Conservation (phyloP, 2,888 invertebrate genomes). For the Leptura quadrifasciata region DNA sequence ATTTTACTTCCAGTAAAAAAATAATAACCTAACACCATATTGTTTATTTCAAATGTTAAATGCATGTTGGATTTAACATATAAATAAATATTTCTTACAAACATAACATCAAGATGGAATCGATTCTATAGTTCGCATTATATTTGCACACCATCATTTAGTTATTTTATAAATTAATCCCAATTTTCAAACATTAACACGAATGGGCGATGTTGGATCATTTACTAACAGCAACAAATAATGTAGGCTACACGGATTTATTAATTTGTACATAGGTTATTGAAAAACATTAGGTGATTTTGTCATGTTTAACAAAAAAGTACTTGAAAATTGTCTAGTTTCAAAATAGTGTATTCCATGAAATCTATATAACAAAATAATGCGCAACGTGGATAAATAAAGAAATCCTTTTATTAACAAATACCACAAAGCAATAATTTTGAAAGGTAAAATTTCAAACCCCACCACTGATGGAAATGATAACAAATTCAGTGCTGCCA, state of each 20-base stretch:
- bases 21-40: too few species aligned
- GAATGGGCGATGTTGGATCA: too few species aligned
- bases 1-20: too few species aligned
- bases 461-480: constrained; percentile 65
- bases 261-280: not conserved
- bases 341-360: constrained; percentile 1
- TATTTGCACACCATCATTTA: too few species aligned
- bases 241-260: not conserved
- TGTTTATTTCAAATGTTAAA: too few species aligned
- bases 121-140: too few species aligned
- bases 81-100: too few species aligned
- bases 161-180: too few species aligned
- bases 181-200: too few species aligned
- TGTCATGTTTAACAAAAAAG: not conserved
- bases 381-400: constrained; percentile 29
- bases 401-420: constrained; percentile 26
- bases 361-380: constrained; percentile 2
- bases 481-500: constrained; percentile 64
- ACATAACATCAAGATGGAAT: too few species aligned
- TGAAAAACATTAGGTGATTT: not conserved
- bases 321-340: not conserved
- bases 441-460: constrained; percentile 55
- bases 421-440: constrained; percentile 41
- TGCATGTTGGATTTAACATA: too few species aligned
- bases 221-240: not conserved